phyloP scores from a whole-genome alignment of 1,140 invertebrate genomes.

The Leucophenga varia region DNA sequence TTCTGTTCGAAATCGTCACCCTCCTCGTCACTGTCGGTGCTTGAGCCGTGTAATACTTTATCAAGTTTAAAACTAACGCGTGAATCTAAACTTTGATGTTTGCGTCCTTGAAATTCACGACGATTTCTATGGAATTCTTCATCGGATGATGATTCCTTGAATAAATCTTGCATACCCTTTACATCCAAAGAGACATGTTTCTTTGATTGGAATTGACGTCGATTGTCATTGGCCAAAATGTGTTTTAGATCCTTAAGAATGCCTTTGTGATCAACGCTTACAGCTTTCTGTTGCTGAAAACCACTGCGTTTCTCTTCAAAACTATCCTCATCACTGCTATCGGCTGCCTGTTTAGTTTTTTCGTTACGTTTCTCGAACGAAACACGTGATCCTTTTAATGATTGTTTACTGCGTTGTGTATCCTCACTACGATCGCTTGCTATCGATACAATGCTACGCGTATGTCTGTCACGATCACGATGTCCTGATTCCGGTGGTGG shows the following conservation, averaged over 20 bases:
- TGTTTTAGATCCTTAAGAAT: conserved; percentile 53
- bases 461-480: conserved; percentile 43
- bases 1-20: conserved; percentile 51
- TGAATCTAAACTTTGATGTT: conserved; percentile 54
- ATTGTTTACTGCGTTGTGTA: conserved; percentile 47
- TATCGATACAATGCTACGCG: conserved; percentile 29
- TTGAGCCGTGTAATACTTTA: conserved; percentile 47
- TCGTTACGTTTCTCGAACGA: conserved; percentile 38
- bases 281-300: conserved; percentile 53
- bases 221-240: conserved; percentile 48
- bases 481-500: conserved; percentile 44
- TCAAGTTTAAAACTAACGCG: conserved; percentile 52
- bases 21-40: conserved; percentile 51
- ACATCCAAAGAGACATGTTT: conserved; percentile 54
- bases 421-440: conserved; percentile 38
- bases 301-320: conserved; percentile 48
- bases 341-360: conserved; percentile 14
- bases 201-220: conserved; percentile 51
- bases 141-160: conserved; percentile 52
- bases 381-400: conserved; percentile 48
- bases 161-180: conserved; percentile 45
- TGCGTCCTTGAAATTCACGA: conserved; percentile 51
- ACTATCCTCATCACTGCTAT: conserved; percentile 53
- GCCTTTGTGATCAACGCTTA: conserved; percentile 53
- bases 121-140: conserved; percentile 52